A percentile compares a stretch with the other conserved stretches of the same genome.
These are phyloP conservation scores for Scomberomorus guttatus DNA, from an alignment of 2,797 vertebrate genomes.

Conservation along the genomic window DNA sequence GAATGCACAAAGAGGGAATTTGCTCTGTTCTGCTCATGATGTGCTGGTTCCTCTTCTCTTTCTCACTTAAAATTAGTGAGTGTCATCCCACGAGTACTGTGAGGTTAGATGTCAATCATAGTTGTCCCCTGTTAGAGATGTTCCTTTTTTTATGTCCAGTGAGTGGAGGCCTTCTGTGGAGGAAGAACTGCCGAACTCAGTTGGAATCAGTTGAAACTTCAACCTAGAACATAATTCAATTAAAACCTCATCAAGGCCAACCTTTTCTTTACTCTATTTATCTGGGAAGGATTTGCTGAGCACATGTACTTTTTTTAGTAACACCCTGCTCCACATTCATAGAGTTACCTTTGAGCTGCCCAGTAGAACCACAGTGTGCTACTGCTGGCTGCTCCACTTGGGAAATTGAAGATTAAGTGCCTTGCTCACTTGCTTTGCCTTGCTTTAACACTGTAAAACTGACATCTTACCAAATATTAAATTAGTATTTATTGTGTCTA, in stretches of 20 bases:
- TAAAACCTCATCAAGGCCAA: slow-evolving; percentile 17
- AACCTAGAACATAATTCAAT: slow-evolving; percentile 18
- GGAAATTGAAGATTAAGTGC: background rate
- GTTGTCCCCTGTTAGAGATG: slow-evolving; percentile 48
- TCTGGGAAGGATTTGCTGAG: slow-evolving; percentile 3
- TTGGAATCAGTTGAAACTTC: slow-evolving; percentile 15
- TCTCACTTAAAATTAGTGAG: slow-evolving; percentile 56
- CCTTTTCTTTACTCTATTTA: slow-evolving; percentile 21
- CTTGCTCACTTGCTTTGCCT: too few species aligned
- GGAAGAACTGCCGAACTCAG: background rate
- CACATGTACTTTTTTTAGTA: slow-evolving; percentile 19
- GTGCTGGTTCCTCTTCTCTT: slow-evolving; percentile 38
- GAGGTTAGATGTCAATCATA: slow-evolving; percentile 64
- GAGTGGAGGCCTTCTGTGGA: slow-evolving; percentile 7
- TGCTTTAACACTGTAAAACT: background rate
- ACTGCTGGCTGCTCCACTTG: background rate
- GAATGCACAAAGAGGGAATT: slow-evolving; percentile 5
- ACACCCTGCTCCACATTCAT: background rate
- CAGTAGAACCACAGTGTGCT: background rate
- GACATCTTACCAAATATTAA: background rate
- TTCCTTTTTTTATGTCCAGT: slow-evolving; percentile 11
- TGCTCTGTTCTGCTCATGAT: slow-evolving; percentile 21
- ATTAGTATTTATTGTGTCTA: background rate
- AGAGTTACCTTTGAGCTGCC: slow-evolving; percentile 27
- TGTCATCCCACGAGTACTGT: slow-evolving; percentile 50